Conservation (phyloP, 2,113 vertebrate genomes). For the Cardinalis cardinalis region DNA sequence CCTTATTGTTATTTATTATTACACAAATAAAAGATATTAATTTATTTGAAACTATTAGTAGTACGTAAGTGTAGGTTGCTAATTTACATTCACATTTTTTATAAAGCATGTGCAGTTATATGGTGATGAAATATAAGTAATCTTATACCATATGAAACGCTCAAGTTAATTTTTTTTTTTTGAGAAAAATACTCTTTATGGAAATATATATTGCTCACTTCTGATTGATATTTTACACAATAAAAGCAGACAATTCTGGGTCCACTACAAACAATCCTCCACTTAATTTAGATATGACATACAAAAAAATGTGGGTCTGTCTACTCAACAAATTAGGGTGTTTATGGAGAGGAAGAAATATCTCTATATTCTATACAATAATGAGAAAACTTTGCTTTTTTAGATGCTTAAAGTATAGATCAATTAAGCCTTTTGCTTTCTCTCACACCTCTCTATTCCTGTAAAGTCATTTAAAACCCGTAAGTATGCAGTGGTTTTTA, state of each 20-base stretch:
- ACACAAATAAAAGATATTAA: background rate
- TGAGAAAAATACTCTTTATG: background rate
- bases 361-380: background rate
- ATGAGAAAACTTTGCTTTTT: background rate
- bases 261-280: background rate
- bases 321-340: background rate
- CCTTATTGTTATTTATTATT: background rate
- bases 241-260: background rate
- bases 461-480: fast-evolving
- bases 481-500: background rate
- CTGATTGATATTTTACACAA: background rate
- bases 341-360: background rate
- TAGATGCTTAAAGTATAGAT: background rate
- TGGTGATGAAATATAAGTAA: background rate
- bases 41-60: background rate
- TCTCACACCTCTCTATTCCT: background rate
- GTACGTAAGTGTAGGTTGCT: background rate
- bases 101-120: background rate
- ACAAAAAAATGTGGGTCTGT: background rate
- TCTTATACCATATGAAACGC: background rate
- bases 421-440: background rate
- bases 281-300: background rate
- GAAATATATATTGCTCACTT: background rate
- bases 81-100: background rate
- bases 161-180: background rate